These are phyloP conservation scores for Lepus timidus DNA, from an alignment of 2,113 vertebrate species.

Conservation along the genomic window DNA sequence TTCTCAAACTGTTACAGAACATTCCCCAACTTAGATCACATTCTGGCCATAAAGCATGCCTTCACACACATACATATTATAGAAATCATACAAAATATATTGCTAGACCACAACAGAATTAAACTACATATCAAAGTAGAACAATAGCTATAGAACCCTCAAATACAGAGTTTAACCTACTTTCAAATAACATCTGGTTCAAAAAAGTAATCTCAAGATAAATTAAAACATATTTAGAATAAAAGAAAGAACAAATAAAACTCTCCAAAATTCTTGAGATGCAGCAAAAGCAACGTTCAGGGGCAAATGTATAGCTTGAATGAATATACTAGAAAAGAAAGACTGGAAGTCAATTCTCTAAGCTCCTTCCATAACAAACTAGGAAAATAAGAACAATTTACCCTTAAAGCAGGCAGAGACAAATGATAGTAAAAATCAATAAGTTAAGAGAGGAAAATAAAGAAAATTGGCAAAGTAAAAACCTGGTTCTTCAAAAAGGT, in stretches of 20 bases:
- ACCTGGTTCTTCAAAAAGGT: background rate
- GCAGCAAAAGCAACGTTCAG: background rate
- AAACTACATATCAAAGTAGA: conserved; percentile 37
- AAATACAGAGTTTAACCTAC: conserved; percentile 24
- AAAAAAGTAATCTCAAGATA: background rate
- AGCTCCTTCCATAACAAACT: background rate
- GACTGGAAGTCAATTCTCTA: conserved; percentile 1
- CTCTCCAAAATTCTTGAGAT: background rate
- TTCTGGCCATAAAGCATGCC: background rate
- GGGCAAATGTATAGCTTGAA: background rate
- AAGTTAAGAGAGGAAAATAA: background rate
- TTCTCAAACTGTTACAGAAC: background rate
- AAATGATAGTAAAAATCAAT: conserved; percentile 22
- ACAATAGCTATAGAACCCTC: conserved; percentile 14
- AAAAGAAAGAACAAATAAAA: conserved; percentile 37
- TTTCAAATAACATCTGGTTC: background rate
- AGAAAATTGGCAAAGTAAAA: conserved; percentile 32
- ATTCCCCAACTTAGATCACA: background rate
- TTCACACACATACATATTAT: background rate
- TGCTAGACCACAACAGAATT: background rate
- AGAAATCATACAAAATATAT: conserved; percentile 13
- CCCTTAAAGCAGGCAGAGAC: background rate
- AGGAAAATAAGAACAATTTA: background rate
- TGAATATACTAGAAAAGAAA: background rate
- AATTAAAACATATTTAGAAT: conserved; percentile 15